Percentiles rank a stretch among this genome's conserved stretches.
These are phyloP conservation scores for Entomobrya multifasciata DNA, from an alignment of 2,888 invertebrate species.

Conservation along the genomic window DNA sequence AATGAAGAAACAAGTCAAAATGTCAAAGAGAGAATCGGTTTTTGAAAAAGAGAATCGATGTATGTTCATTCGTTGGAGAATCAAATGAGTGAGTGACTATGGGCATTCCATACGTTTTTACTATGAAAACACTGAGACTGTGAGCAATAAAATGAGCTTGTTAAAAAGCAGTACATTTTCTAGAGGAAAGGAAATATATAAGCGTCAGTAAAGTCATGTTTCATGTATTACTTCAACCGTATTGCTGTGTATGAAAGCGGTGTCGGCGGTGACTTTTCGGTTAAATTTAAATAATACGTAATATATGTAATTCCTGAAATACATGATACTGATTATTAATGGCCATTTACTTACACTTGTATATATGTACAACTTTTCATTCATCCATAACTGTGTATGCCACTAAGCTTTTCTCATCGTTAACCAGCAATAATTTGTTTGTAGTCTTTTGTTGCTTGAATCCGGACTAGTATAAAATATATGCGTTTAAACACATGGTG, in stretches of 20 bases:
- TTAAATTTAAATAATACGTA: slow-evolving; percentile 10
- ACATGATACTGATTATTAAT: too few relatives aligned
- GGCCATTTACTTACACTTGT: slow-evolving; percentile 4
- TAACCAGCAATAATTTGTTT: neutral
- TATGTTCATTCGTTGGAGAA: too few relatives aligned
- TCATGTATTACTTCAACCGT: too few relatives aligned
- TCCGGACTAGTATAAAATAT: neutral
- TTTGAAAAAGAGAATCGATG: slow-evolving; percentile 7
- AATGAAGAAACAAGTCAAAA: slow-evolving; percentile 30
- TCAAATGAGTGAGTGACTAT: neutral
- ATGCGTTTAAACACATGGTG: slow-evolving; percentile 2
- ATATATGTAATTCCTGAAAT: neutral
- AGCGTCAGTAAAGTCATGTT: neutral
- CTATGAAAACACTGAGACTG: neutral
- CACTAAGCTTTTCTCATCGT: neutral
- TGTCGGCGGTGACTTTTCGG: too few relatives aligned
- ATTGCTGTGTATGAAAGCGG: too few relatives aligned
- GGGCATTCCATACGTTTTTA: neutral
- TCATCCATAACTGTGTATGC: neutral
- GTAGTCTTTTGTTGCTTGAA: slow-evolving; percentile 1
- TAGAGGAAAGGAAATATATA: slow-evolving; percentile 14
- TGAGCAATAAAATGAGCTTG: slow-evolving; percentile 25
- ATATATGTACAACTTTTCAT: neutral
- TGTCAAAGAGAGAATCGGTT: slow-evolving; percentile 37
- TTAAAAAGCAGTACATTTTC: slow-evolving; percentile 6